These are phyloP conservation scores for Lasioglossum calceatum DNA, from an alignment of 2,888 invertebrate genomes.

Conservation along the genomic window DNA sequence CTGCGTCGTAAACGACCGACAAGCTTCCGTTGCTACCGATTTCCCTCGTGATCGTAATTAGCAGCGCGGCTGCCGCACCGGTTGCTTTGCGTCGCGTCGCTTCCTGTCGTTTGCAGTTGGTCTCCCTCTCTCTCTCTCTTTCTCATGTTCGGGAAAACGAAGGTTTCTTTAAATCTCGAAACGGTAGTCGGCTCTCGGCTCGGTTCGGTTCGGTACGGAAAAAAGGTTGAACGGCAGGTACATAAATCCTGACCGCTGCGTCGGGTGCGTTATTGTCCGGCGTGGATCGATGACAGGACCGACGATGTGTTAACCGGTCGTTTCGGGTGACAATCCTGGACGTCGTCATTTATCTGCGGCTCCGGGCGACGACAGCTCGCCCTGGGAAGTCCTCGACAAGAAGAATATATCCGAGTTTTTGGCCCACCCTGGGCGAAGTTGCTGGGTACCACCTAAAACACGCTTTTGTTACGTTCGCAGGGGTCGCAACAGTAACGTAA, in stretches of 20 bases:
- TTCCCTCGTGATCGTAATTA: conserved; percentile 23
- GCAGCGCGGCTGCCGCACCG: not conserved
- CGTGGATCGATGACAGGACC: conserved; percentile 77
- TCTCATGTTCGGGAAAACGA: not conserved
- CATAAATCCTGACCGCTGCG: conserved; percentile 67
- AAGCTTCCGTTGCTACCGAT: conserved; percentile 13
- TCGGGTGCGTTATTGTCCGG: conserved; percentile 66
- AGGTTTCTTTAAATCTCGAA: not conserved
- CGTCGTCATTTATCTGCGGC: conserved; percentile 75
- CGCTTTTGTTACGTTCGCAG: conserved; percentile 11
- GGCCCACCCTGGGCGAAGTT: conserved; percentile 76
- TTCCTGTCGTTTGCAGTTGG: not conserved
- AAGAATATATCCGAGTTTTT: conserved; percentile 77
- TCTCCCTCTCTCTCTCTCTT: not conserved
- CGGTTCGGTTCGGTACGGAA: conserved; percentile 14
- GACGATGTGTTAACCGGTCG: conserved; percentile 78
- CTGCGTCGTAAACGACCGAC: conserved; percentile 55
- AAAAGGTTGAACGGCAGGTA: conserved; percentile 67
- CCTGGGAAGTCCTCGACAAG: conserved; percentile 77
- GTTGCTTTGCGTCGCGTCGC: not conserved
- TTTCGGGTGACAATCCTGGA: conserved; percentile 73
- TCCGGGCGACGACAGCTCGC: conserved; percentile 79
- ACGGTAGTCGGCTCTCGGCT: conserved; percentile 19
- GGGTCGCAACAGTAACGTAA: not conserved
- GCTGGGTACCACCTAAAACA: not conserved